phyloP scores from a whole-genome alignment of 2,888 invertebrate genomes.

The Chironomus tentans region DNA sequence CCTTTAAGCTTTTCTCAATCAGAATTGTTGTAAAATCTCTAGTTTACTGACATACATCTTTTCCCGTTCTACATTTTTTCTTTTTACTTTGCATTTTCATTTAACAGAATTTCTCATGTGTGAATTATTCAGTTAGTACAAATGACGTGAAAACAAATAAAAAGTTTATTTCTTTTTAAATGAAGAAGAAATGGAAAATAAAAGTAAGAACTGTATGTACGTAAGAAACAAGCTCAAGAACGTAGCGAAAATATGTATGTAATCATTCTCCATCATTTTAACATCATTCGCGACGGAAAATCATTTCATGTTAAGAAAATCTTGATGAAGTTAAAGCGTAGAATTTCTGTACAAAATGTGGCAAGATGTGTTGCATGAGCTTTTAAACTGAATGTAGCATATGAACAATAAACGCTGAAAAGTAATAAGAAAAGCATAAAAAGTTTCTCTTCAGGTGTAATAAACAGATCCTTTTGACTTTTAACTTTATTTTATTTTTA shows the following conservation, averaged over 20 bases:
- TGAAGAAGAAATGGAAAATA: background rate
- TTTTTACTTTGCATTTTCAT: background rate
- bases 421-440: background rate
- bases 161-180: background rate
- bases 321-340: background rate
- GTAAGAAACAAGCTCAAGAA: background rate
- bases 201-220: background rate
- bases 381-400: background rate
- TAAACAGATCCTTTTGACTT: background rate
- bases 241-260: background rate
- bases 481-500: background rate
- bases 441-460: background rate
- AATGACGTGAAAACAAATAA: background rate
- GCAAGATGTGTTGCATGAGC: background rate
- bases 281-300: background rate
- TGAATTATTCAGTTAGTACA: background rate
- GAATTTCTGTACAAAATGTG: no score
- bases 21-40: no score
- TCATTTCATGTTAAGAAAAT: background rate
- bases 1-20: no score
- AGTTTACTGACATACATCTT: no score
- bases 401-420: background rate
- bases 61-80: no score
- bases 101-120: constrained; percentile 11
- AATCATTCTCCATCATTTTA: background rate